phyloP scores from a whole-genome alignment of 2,888 invertebrate genomes.

The Mesorhabditis belari region DNA sequence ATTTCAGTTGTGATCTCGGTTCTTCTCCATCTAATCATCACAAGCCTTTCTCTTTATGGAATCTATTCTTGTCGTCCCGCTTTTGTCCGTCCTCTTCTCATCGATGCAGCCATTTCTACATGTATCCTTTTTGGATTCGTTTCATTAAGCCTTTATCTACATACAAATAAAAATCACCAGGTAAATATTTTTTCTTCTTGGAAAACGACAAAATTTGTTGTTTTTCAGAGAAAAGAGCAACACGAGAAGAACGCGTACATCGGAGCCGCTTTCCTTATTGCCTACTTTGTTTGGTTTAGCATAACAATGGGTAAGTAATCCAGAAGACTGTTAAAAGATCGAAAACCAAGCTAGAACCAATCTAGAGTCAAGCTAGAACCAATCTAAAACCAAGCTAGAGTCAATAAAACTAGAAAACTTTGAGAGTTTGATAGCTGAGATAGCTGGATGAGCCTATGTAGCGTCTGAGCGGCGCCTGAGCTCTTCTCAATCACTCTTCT shows the following conservation, averaged over 20 bases:
- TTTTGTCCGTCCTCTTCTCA: constrained; percentile 28
- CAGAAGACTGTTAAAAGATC: no score
- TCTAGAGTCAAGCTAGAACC: no score
- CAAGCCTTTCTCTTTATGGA: constrained; percentile 26
- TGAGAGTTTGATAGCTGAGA: no score
- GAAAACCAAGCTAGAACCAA: no score
- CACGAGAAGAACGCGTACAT: constrained; percentile 24
- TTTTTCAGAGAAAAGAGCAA: background rate
- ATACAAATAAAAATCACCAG: background rate
- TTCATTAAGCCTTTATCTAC: background rate
- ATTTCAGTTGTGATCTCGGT: constrained; percentile 23
- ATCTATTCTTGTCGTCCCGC: constrained; percentile 31
- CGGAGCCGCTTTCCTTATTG: constrained; percentile 28
- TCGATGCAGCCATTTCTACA: constrained; percentile 17
- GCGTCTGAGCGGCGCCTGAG: no score
- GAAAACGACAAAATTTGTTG: background rate
- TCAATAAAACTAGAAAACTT: no score
- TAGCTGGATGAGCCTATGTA: no score
- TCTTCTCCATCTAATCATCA: constrained; percentile 25
- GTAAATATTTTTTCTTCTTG: background rate
- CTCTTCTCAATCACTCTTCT: no score
- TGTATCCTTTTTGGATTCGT: background rate
- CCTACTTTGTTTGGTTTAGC: constrained; percentile 29
- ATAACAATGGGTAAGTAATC: constrained; percentile 10
- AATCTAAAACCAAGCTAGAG: no score